A percentile compares a stretch with the other conserved stretches of the same genome.
Conservation (phyloP, 2,113 vertebrate genomes). For the Calyptommatus sinebrachiatus region DNA sequence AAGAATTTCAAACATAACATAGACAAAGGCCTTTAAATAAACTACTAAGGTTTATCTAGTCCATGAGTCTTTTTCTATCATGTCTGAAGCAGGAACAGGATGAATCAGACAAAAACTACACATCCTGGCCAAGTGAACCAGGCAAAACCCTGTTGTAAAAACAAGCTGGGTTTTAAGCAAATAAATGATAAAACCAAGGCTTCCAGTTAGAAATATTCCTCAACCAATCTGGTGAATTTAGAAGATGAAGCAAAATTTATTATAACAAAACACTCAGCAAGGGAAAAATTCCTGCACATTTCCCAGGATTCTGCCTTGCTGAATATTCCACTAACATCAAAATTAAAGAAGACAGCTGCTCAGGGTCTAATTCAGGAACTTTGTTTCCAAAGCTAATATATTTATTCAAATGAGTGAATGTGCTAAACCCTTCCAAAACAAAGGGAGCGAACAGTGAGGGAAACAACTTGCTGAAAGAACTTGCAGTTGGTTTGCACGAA, state of each 20-base stretch:
- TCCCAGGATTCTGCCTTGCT: background rate
- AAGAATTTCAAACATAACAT: background rate
- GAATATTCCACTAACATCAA: background rate
- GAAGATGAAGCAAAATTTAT: background rate
- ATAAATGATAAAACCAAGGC: background rate
- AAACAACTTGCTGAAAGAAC: too few species aligned
- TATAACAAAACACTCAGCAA: background rate
- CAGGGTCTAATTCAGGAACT: background rate
- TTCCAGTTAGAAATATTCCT: background rate
- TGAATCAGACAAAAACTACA: background rate
- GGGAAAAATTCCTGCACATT: background rate
- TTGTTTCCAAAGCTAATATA: background rate
- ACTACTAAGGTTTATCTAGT: background rate
- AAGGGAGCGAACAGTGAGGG: background rate
- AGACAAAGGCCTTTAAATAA: background rate
- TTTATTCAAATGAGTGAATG: background rate
- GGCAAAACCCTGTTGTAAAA: background rate
- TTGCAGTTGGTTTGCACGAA: too few species aligned
- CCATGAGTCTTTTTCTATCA: background rate
- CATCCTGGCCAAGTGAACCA: background rate
- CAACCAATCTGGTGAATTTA: background rate
- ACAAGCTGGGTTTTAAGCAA: background rate
- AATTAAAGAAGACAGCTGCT: background rate
- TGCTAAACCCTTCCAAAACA: background rate
- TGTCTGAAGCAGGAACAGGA: constrained; percentile 9